These are phyloP conservation scores for Chloroclysta siterata DNA, from an alignment of 2,888 invertebrate species.

Conservation along the genomic window DNA sequence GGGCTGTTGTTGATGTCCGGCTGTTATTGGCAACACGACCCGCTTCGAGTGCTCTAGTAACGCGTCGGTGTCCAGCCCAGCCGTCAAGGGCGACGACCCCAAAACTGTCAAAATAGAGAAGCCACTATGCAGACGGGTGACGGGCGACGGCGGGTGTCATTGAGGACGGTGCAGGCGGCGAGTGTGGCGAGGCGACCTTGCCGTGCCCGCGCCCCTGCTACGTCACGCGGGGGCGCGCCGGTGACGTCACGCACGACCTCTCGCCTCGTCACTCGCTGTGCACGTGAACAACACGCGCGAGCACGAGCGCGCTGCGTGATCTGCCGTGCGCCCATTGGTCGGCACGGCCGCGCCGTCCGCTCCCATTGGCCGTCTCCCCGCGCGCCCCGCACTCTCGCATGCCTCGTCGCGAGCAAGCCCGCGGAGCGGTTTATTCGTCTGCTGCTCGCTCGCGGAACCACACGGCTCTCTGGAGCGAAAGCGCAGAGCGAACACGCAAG, in stretches of 20 bases:
- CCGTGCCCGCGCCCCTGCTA: conserved; percentile 67
- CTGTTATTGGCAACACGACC: conserved; percentile 29
- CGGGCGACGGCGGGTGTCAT: conserved; percentile 47
- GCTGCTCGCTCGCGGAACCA: conserved; percentile 72
- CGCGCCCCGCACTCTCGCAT: conserved; percentile 87
- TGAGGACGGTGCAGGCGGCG: conserved; percentile 46
- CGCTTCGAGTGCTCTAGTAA: conserved; percentile 29
- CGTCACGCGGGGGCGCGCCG: conserved; percentile 85
- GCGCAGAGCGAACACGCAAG: conserved; percentile 66
- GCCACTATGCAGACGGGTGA: conserved; percentile 53
- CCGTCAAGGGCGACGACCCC: conserved; percentile 59
- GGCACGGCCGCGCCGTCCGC: conserved; percentile 88
- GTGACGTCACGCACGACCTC: conserved; percentile 86
- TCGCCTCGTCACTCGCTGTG: conserved; percentile 87
- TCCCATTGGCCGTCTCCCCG: conserved; percentile 85
- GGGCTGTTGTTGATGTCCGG: conserved; percentile 9
- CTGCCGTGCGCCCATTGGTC: conserved; percentile 85
- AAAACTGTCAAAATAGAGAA: conserved; percentile 63
- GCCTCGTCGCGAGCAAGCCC: conserved; percentile 76
- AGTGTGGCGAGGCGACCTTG: conserved; percentile 63
- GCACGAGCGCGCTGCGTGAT: conserved; percentile 92
- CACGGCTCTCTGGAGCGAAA: conserved; percentile 70
- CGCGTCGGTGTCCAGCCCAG: conserved; percentile 18
- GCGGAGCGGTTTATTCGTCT: conserved; percentile 81
- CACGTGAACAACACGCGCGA: conserved; percentile 94